phyloP scores from a whole-genome alignment of 2,797 vertebrate genomes.

The Lithobates sylvaticus region DNA sequence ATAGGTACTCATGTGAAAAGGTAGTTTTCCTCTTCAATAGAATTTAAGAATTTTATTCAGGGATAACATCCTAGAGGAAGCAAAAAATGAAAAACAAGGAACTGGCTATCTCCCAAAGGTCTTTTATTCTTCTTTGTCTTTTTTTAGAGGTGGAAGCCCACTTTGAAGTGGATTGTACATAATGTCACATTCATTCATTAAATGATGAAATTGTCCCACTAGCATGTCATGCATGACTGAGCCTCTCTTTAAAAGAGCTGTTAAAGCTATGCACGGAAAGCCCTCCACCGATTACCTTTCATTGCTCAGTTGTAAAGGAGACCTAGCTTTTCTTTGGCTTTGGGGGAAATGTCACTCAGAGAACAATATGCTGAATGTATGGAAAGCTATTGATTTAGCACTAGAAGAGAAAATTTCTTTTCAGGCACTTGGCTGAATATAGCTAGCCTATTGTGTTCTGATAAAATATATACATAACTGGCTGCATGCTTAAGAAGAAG shows the following conservation, averaged over 20 bases:
- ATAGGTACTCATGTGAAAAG: not conserved
- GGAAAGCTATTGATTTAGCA: conserved; percentile 39
- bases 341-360: conserved; percentile 32
- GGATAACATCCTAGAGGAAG: conserved; percentile 24
- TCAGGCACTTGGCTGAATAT: not conserved
- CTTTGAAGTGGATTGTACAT: conserved; percentile 38
- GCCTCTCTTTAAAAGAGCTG: conserved; percentile 21
- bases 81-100: conserved; percentile 18
- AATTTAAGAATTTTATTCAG: not conserved
- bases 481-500: not conserved
- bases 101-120: conserved; percentile 1
- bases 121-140: conserved; percentile 2
- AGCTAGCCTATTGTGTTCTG: not conserved
- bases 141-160: not conserved
- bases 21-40: not conserved
- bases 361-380: conserved; percentile 33
- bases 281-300: conserved; percentile 30
- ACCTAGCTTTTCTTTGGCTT: conserved; percentile 10
- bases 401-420: conserved; percentile 17
- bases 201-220: conserved; percentile 33
- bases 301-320: conserved; percentile 30
- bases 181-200: conserved; percentile 54
- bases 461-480: conserved; percentile 6
- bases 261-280: conserved; percentile 41
- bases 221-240: conserved; percentile 48